Evolutionary conservation across 2,888 invertebrate species (phyloP), one percentile per base, ranked within the genome.

Genomic region (Drosophila emarginata): DNA sequence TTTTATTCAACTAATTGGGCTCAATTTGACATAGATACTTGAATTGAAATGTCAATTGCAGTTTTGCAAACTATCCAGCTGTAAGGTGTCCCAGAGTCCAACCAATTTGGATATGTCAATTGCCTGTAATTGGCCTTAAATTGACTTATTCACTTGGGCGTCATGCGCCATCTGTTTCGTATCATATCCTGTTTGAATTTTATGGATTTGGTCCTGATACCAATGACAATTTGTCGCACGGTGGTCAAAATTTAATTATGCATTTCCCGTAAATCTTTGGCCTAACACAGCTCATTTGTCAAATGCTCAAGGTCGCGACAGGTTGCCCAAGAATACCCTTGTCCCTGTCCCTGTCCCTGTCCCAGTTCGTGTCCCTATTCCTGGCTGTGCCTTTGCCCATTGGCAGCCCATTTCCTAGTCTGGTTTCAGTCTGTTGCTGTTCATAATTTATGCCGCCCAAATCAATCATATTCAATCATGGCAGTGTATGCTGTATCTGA

Each of bases 381-480:
- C n/a, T n/a, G n/a, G n/a, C n/a, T 12, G 14, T 23, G 36, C 45
- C 68, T n/a, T 14, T 36, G n/a, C 26, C 37, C 26, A 4, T 52
- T 21, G 39, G 39, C 61, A 14, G n/a, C 23, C 23, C 14, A 40
- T 11, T 26, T 14, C 11, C 23, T 59, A 40, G 23, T 26, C 26
- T 40, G 37, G 11, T 60, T 52, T 32, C 63, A 45, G 18, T 28
- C 37, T 7, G 59, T 37, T 39, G 14, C 36, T 76, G 73, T 77
- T 81, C 82, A 84, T 79, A 87, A 87, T 82, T 85, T 75, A 82
- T 82, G 69, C 79, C 72, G 45, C 71, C 75, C 62, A 67, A 87
- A 82, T 82, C 82, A 85, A 82, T 82, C 82, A 82, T 82, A 81
- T 82, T 82, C 82, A 81, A 87, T 85, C 87, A 82, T 75, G 61